Evolutionary conservation across 2,797 vertebrate genomes (phyloP).

Genomic region (Galaxias olidus): DNA sequence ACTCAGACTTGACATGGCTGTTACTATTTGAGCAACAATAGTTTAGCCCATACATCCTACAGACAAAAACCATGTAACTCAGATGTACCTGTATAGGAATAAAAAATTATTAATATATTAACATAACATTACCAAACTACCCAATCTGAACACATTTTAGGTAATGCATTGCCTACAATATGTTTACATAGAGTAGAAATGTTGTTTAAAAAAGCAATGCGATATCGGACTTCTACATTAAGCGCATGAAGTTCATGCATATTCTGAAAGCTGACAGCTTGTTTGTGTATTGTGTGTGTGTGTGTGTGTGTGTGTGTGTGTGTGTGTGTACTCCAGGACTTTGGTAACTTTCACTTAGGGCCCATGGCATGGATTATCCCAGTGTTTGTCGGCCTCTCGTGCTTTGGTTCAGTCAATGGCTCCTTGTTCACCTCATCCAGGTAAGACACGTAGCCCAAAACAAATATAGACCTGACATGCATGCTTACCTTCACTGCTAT

Average conservation of each 20-base stretch:
- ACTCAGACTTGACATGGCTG: no score
- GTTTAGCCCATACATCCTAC: not conserved
- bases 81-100: not conserved
- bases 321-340: slow-evolving; percentile 81
- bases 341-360: slow-evolving; percentile 89
- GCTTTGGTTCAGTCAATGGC: slow-evolving; percentile 96
- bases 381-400: slow-evolving; percentile 94
- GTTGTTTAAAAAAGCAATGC: no score
- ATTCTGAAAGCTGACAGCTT: not conserved
- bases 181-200: no score
- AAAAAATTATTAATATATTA: no score
- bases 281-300: slow-evolving; percentile 8
- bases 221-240: no score
- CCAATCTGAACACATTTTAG: no score
- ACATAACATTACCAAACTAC: no score
- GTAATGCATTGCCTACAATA: no score
- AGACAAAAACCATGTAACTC: not conserved
- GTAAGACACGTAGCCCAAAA: slow-evolving; percentile 60
- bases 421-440: slow-evolving; percentile 97
- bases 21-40: no score
- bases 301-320: slow-evolving; percentile 14
- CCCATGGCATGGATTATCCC: slow-evolving; percentile 98
- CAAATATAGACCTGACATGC: slow-evolving; percentile 5
- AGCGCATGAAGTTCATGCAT: no score
- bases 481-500: not conserved